A percentile compares a stretch with the other conserved stretches of the same genome.
Conservation (phyloP, 2,797 vertebrate species). For the Momotus momota region DNA sequence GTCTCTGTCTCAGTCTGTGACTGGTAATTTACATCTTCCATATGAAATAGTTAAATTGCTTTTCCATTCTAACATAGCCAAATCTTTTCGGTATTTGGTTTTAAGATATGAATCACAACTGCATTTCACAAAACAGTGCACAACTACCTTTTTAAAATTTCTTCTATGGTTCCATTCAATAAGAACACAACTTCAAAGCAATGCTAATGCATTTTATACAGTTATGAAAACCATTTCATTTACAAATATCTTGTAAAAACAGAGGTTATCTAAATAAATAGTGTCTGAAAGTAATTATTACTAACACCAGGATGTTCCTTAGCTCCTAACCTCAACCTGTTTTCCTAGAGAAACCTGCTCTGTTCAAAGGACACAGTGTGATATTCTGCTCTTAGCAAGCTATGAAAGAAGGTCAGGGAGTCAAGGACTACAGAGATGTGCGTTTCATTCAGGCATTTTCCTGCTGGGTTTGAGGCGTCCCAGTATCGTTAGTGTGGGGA, state of each 20-base stretch:
- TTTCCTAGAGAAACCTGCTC: background rate
- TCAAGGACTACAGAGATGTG: background rate
- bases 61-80: background rate
- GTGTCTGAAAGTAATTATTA: background rate
- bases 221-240: background rate
- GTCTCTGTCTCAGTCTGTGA: background rate
- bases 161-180: background rate
- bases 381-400: background rate
- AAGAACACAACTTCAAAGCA: background rate
- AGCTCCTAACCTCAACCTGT: background rate
- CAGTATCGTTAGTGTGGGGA: background rate
- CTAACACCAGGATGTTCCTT: background rate
- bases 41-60: background rate
- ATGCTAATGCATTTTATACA: background rate
- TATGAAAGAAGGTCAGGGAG: background rate
- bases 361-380: background rate
- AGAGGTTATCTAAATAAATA: background rate
- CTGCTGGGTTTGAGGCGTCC: background rate
- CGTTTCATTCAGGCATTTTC: background rate
- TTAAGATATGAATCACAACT: background rate
- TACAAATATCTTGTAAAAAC: background rate
- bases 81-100: background rate
- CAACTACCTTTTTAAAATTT: background rate
- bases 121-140: background rate
- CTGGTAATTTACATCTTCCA: background rate